Evolutionary conservation across 2,113 vertebrate genomes (phyloP).

Genomic region (Rhinolophus sinicus): DNA sequence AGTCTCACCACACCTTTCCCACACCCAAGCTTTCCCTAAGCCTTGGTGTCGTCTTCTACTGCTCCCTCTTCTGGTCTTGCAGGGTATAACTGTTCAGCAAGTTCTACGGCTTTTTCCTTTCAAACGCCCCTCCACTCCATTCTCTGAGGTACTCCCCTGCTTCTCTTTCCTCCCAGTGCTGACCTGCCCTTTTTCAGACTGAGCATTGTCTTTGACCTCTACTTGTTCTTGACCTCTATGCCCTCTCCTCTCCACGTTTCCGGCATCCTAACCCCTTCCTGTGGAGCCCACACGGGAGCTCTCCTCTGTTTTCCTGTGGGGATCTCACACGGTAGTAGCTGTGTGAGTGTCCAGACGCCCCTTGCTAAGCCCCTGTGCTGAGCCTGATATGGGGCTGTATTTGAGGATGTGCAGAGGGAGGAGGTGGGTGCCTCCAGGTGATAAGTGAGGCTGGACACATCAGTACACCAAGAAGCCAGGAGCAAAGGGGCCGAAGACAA

Average conservation of each 20-base stretch:
- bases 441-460: neutral
- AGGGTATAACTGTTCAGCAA: neutral
- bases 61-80: neutral
- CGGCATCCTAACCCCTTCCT: rapidly evolving
- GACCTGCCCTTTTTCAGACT: neutral
- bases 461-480: rapidly evolving
- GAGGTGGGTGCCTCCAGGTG: too few relatives aligned
- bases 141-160: neutral
- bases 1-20: neutral
- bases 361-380: rapidly evolving
- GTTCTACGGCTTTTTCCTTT: neutral
- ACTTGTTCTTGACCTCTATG: neutral
- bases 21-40: neutral
- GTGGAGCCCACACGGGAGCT: rapidly evolving
- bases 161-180: neutral
- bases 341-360: neutral
- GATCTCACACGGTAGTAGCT: neutral
- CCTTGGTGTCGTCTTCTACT: neutral
- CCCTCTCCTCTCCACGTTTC: rapidly evolving
- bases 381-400: rapidly evolving
- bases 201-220: too few relatives aligned
- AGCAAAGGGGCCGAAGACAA: neutral
- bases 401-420: neutral
- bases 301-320: neutral
- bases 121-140: neutral